phyloP scores from a whole-genome alignment of 2,888 invertebrate species.

The Gari tellinella region DNA sequence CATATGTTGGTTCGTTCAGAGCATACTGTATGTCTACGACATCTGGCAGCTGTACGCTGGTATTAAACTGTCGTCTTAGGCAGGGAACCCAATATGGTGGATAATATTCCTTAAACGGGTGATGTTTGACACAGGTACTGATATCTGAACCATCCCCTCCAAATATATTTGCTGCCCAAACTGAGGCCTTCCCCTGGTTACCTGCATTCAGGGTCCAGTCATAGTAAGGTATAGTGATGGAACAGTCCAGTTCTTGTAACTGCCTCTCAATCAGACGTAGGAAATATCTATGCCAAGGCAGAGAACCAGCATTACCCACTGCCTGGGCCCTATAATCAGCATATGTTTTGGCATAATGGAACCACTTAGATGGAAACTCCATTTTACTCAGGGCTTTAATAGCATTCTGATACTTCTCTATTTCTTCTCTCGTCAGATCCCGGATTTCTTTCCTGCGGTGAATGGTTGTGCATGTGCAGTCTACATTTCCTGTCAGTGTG shows the following conservation, averaged over 20 bases:
- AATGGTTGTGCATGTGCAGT: slow-evolving; percentile 68
- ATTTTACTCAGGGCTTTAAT: slow-evolving; percentile 68
- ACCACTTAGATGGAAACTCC: slow-evolving; percentile 78
- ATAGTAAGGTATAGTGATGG: slow-evolving; percentile 82
- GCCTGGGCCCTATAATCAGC: slow-evolving; percentile 77
- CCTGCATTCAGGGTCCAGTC: slow-evolving; percentile 83
- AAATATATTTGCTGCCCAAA: slow-evolving; percentile 81
- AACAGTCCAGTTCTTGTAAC: slow-evolving; percentile 77
- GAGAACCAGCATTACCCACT: slow-evolving; percentile 74
- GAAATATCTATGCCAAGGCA: slow-evolving; percentile 82
- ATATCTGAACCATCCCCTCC: slow-evolving; percentile 79
- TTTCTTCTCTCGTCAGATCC: slow-evolving; percentile 77
- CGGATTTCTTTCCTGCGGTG: slow-evolving; percentile 79
- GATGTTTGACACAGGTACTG: slow-evolving; percentile 77
- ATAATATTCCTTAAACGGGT: slow-evolving; percentile 80
- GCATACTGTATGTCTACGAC: slow-evolving; percentile 79
- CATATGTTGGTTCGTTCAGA: slow-evolving; percentile 72
- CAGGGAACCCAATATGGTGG: slow-evolving; percentile 79
- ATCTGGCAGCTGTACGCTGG: slow-evolving; percentile 76
- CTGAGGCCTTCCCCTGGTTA: slow-evolving; percentile 69
- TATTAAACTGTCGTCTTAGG: slow-evolving; percentile 78
- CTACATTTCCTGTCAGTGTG: slow-evolving; percentile 67
- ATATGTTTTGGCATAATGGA: slow-evolving; percentile 75
- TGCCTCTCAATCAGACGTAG: slow-evolving; percentile 76
- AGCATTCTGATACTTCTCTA: slow-evolving; percentile 77